Conservation (phyloP, 1,140 invertebrate species). For the Homarus americanus region DNA sequence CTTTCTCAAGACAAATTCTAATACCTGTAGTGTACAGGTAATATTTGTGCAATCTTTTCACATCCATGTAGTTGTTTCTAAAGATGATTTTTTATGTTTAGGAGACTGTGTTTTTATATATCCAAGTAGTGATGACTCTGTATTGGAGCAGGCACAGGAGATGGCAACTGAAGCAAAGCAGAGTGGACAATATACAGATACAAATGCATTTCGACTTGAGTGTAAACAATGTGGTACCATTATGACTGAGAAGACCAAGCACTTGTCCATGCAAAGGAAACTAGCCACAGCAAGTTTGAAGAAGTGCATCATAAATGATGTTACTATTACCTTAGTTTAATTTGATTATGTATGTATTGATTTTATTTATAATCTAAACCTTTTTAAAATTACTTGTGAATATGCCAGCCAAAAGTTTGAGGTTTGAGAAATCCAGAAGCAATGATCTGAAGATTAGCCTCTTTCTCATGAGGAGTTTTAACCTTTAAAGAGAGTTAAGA, state of each 20-base stretch:
- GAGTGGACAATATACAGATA: constrained; percentile 92
- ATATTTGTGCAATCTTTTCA: background rate
- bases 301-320: constrained; percentile 79
- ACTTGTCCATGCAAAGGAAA: constrained; percentile 89
- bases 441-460: no score
- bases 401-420: no score
- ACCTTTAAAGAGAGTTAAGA: no score
- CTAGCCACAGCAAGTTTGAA: constrained; percentile 92
- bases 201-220: constrained; percentile 90
- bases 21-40: no score
- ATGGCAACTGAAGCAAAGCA: constrained; percentile 92
- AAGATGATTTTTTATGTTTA: background rate
- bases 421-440: no score
- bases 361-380: background rate
- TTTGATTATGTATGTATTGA: background rate
- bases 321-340: constrained; percentile 6
- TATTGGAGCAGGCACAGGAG: constrained; percentile 88
- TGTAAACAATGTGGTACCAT: constrained; percentile 88
- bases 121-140: constrained; percentile 81
- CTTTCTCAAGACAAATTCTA: background rate
- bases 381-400: no score
- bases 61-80: background rate
- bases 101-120: constrained; percentile 25
- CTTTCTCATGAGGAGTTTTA: no score
- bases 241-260: constrained; percentile 88